Evolutionary conservation across 2,113 vertebrate species (phyloP).

Genomic region (Dissostichus mawsoni): DNA sequence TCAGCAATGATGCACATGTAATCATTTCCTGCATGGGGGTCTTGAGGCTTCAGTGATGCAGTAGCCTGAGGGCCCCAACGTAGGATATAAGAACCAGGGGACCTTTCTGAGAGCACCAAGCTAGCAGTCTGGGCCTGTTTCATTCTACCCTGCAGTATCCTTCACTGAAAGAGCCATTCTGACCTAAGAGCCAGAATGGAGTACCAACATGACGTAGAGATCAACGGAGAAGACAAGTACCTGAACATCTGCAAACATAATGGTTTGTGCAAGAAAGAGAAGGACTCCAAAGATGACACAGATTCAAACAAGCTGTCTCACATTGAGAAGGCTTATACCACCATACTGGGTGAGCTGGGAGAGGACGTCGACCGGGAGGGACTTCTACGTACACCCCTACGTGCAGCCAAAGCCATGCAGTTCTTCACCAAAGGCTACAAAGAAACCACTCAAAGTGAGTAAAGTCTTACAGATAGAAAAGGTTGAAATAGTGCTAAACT

Average conservation of each 20-base stretch:
- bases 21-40: neutral
- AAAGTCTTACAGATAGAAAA: too few relatives aligned
- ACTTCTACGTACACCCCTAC: constrained; percentile 72
- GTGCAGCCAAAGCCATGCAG: constrained; percentile 82
- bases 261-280: neutral
- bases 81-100: constrained; percentile 14
- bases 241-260: constrained; percentile 1
- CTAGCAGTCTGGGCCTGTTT: neutral
- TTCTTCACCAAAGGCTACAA: constrained; percentile 82
- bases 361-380: constrained; percentile 75
- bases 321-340: constrained; percentile 69
- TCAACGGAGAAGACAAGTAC: neutral
- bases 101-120: neutral
- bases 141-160: neutral
- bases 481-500: neutral
- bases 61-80: neutral
- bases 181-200: constrained; percentile 17
- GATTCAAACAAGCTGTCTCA: constrained; percentile 11
- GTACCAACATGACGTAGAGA: constrained; percentile 21
- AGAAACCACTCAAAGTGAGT: constrained; percentile 69
- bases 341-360: constrained; percentile 75
- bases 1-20: neutral
- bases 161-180: neutral
- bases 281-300: neutral
- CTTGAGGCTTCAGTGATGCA: neutral